Base-by-base conservation (phyloP, 2,113 vertebrate species). In the Ammodytes dubius region DNA sequence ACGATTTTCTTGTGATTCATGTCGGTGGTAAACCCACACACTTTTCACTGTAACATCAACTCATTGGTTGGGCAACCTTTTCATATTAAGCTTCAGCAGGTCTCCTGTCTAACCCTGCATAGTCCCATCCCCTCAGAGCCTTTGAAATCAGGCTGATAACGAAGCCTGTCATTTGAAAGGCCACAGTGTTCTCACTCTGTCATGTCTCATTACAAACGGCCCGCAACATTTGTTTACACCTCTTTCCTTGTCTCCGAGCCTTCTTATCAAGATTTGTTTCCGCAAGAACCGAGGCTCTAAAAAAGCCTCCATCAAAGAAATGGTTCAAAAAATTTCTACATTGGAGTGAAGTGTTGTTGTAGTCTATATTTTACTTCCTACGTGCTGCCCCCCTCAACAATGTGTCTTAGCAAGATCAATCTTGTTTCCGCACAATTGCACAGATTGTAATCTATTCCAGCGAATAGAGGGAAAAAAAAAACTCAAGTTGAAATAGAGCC, bases 381-480 rank as follows among this genome's bases (percentile, higher is more conserved):
- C n/a, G n/a, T 27, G 27, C 15, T 39, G 37, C 77, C 82, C 70
- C 35, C 53, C 53, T 40, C 52, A 43, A 14, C 19, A 49, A 12
- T 52, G 43, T 91, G 64, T 70, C 66, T 75, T n/a, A 61, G 85
- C 19, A 9, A 86, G 77, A 87, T 92, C 86, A 87, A 82, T 93
- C 72, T 83, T 88, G 88, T 93, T 93, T 95, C 89, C 40, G 64
- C 91, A 90, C 90, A 90, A 89, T 91, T 92, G 89, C 93, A 85
- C 90, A 89, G 89, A 93, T 94, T 93, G 87, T 92, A 93, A 93
- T 95, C 89, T 90, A 88, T 93, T 93, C 86, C 88, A 77, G 85
- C 64, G 57, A 69, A 72, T 77, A 78, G 45, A 8, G 10, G 6
- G 2, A 49, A 35, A 46, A 67, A 63, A 64, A 69, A 74, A 74